Evolutionary conservation across 1,140 invertebrate genomes (phyloP).

Genomic region (Chironomus striatipennis): DNA sequence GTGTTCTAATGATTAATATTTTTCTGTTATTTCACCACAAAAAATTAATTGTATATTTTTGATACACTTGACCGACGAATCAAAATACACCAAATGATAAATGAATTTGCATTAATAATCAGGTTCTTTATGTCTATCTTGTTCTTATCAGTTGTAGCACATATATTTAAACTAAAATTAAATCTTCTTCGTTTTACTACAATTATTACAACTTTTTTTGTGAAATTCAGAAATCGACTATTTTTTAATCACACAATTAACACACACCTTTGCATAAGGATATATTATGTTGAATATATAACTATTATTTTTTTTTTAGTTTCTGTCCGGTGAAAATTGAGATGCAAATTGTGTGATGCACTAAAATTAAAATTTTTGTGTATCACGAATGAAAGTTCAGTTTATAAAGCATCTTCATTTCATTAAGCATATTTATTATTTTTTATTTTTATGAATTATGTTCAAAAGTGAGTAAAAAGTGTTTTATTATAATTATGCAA

Average conservation of each 20-base stretch:
- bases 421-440: neutral
- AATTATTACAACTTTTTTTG: too few relatives aligned
- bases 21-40: neutral
- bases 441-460: too few relatives aligned
- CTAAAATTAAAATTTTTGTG: neutral
- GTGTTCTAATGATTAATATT: neutral
- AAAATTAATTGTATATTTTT: neutral
- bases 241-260: neutral
- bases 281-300: neutral
- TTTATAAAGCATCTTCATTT: conserved; percentile 6
- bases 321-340: too few relatives aligned
- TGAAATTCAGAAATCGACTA: too few relatives aligned
- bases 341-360: too few relatives aligned
- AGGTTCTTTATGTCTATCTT: neutral
- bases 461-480: neutral
- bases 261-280: neutral
- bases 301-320: neutral
- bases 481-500: neutral
- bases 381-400: neutral
- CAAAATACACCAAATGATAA: conserved; percentile 20
- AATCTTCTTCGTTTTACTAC: neutral
- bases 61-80: neutral
- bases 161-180: neutral
- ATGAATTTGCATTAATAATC: conserved; percentile 10
- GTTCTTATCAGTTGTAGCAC: neutral